A percentile compares a stretch with the other conserved stretches of the same genome.
phyloP scores from a whole-genome alignment of 2,888 invertebrate genomes.

The Lycocerus yunnanus region DNA sequence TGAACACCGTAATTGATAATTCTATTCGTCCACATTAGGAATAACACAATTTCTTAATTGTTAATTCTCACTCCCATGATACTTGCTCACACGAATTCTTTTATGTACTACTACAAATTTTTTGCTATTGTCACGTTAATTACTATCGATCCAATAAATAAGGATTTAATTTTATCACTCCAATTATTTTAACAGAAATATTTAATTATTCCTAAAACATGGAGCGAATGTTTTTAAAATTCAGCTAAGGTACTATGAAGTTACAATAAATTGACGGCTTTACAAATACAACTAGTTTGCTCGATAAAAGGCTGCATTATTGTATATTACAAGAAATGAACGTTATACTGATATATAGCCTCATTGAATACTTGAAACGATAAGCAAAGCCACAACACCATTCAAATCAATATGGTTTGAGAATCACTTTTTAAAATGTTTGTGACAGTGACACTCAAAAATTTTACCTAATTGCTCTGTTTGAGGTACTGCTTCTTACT shows the following conservation, averaged over 20 bases:
- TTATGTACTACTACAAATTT: conserved; percentile 17
- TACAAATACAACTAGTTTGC: conserved; percentile 23
- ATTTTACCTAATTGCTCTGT: neutral
- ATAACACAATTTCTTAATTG: conserved; percentile 51
- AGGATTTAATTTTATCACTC: neutral
- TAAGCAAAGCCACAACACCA: conserved; percentile 33
- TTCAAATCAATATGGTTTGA: conserved; percentile 37
- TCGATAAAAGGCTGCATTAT: conserved; percentile 30
- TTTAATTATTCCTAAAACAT: neutral
- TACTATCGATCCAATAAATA: neutral
- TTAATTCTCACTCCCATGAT: conserved; percentile 45
- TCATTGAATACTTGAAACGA: conserved; percentile 37
- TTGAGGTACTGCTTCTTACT: no score
- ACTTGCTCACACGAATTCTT: conserved; percentile 39
- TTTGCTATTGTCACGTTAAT: neutral
- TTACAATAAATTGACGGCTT: conserved; percentile 4
- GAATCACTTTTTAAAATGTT: conserved; percentile 23
- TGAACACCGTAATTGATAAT: conserved; percentile 44
- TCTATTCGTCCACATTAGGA: conserved; percentile 49
- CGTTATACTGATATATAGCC: conserved; percentile 39
- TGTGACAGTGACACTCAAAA: conserved; percentile 13
- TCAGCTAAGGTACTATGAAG: neutral
- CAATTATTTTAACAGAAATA: neutral
- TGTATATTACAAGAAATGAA: conserved; percentile 33
- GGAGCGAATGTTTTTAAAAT: neutral